These are phyloP conservation scores for Gallinago stenura DNA, from an alignment of 2,797 vertebrate species.

Conservation along the genomic window DNA sequence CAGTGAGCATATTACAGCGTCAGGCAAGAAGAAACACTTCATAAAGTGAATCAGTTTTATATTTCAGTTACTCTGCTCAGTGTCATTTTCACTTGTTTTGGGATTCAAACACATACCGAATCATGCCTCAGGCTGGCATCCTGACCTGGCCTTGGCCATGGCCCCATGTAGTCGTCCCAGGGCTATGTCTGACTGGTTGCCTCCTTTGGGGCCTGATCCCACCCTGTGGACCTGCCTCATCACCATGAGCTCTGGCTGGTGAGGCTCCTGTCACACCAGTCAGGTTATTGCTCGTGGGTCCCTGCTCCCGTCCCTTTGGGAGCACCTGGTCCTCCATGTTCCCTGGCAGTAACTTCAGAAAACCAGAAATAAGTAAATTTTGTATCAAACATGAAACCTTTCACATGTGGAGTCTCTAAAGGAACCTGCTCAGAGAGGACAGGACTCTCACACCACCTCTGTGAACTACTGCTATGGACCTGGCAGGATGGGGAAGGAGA, in stretches of 20 bases:
- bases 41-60: neutral
- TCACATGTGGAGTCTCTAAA: fast-evolving
- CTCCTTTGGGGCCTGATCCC: neutral
- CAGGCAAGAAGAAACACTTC: neutral
- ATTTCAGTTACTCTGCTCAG: neutral
- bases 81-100: neutral
- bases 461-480: neutral
- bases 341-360: neutral
- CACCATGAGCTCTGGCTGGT: neutral
- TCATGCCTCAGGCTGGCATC: neutral
- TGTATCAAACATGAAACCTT: fast-evolving
- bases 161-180: neutral
- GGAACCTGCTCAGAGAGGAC: neutral
- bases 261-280: neutral
- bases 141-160: neutral
- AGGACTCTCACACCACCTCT: neutral
- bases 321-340: neutral
- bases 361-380: neutral
- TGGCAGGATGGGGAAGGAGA: neutral
- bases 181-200: neutral
- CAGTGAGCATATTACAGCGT: fast-evolving
- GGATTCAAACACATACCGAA: neutral
- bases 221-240: neutral
- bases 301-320: neutral
- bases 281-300: neutral